Evolutionary conservation across 2,888 invertebrate species (phyloP).

Genomic region (Laspeyria flexula): DNA sequence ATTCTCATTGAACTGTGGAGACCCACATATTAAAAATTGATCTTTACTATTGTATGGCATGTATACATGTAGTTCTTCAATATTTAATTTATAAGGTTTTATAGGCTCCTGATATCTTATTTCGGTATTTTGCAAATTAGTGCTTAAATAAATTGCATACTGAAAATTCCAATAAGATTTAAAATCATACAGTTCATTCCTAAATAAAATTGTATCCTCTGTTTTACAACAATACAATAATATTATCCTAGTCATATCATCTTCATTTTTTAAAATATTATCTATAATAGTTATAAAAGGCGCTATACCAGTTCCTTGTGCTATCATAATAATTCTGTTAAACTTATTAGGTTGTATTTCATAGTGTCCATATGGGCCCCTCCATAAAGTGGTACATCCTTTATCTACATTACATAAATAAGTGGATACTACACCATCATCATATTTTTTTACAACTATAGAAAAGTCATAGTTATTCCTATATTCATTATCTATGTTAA

Average conservation of each 20-base stretch:
- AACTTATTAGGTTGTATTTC: slow-evolving; percentile 70
- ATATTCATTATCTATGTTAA: slow-evolving; percentile 44
- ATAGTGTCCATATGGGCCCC: slow-evolving; percentile 91
- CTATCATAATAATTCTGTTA: slow-evolving; percentile 74
- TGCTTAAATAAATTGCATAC: slow-evolving; percentile 86
- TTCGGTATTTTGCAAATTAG: slow-evolving; percentile 19
- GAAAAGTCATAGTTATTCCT: slow-evolving; percentile 77
- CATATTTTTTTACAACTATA: slow-evolving; percentile 87
- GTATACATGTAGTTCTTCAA: slow-evolving; percentile 62
- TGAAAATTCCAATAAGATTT: slow-evolving; percentile 91
- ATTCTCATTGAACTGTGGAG: slow-evolving; percentile 81
- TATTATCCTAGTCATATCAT: slow-evolving; percentile 87
- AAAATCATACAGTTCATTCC: slow-evolving; percentile 86
- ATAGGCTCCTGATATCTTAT: slow-evolving; percentile 85
- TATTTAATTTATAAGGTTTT: slow-evolving; percentile 61
- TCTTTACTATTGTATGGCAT: slow-evolving; percentile 57
- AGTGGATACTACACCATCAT: slow-evolving; percentile 85
- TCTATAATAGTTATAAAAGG: slow-evolving; percentile 88
- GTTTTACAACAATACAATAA: slow-evolving; percentile 88
- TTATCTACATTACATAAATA: slow-evolving; percentile 76
- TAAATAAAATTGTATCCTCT: slow-evolving; percentile 86
- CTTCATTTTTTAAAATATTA: slow-evolving; percentile 87
- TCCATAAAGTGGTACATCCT: slow-evolving; percentile 86
- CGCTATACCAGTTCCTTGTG: slow-evolving; percentile 92
- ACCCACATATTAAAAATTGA: slow-evolving; percentile 88